These are phyloP conservation scores for Pycnonotus jocosus DNA, from an alignment of 2,113 vertebrate genomes.

Conservation along the genomic window DNA sequence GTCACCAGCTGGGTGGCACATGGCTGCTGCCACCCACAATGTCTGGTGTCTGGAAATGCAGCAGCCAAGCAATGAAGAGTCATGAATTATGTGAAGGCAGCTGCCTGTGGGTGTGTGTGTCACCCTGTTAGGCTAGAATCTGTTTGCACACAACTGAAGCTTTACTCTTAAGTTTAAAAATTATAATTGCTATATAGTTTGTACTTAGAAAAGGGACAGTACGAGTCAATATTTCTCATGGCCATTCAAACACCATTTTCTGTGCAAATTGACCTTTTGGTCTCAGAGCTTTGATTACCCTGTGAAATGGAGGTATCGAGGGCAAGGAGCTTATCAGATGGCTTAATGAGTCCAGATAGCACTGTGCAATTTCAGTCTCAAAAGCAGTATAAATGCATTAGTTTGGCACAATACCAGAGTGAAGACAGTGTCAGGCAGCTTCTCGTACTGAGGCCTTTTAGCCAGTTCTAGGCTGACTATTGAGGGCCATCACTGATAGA, in stretches of 20 bases:
- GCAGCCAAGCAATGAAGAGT: not conserved
- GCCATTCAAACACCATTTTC: not conserved
- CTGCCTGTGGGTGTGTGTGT: not conserved
- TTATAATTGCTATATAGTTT: not conserved
- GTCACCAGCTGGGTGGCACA: fast-evolving
- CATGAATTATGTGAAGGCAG: not conserved
- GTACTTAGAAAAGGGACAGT: not conserved
- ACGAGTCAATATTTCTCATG: not conserved
- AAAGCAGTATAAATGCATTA: not conserved
- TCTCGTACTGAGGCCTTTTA: not conserved
- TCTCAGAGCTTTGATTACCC: not conserved
- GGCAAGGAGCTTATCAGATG: not conserved
- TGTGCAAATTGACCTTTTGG: not conserved
- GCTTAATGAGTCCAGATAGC: not conserved
- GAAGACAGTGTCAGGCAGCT: not conserved
- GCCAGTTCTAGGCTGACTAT: not conserved
- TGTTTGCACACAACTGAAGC: not conserved
- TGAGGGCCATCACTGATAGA: not conserved
- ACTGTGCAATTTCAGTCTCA: not conserved
- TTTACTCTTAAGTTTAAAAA: not conserved
- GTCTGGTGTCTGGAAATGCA: not conserved
- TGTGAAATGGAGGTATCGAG: not conserved
- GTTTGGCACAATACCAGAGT: not conserved
- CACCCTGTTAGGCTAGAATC: not conserved
- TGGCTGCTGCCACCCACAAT: fast-evolving